These are phyloP conservation scores for Oncorhynchus clarkii DNA, from an alignment of 2,113 vertebrate genomes.

Conservation along the genomic window DNA sequence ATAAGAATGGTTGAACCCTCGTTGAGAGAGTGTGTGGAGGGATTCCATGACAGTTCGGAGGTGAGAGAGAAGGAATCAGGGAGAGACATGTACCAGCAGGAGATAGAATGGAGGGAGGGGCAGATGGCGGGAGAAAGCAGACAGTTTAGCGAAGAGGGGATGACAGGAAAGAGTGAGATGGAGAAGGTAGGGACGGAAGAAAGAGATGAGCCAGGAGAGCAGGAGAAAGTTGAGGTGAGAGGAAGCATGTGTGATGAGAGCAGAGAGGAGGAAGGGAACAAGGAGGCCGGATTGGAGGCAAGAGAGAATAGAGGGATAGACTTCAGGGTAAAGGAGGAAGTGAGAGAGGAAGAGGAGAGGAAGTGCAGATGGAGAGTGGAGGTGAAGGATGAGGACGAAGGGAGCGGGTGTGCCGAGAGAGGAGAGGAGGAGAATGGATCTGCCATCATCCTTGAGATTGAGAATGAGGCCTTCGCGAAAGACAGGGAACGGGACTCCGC, in stretches of 20 bases:
- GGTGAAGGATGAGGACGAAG: not conserved
- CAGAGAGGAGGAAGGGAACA: constrained; percentile 6
- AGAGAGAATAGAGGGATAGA: not conserved
- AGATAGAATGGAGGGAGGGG: constrained; percentile 42
- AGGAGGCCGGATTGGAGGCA: not conserved
- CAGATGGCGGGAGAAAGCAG: constrained; percentile 38
- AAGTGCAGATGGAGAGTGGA: not conserved
- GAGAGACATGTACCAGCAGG: constrained; percentile 54
- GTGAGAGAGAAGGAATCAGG: constrained; percentile 3
- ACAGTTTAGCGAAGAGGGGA: constrained; percentile 22
- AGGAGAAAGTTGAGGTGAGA: constrained; percentile 24
- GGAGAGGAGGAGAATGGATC: constrained; percentile 41
- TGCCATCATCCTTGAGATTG: constrained; percentile 69
- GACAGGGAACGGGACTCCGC: constrained; percentile 55
- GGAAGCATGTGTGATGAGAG: not conserved
- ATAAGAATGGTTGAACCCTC: not conserved
- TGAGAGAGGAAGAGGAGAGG: constrained; percentile 2
- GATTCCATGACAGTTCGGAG: not conserved
- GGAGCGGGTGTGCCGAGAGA: constrained; percentile 7
- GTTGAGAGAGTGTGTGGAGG: not conserved
- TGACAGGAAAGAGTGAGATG: not conserved
- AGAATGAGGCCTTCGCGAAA: constrained; percentile 79
- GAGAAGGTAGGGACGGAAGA: constrained; percentile 14
- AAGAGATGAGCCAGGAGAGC: not conserved
- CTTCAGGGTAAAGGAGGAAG: constrained; percentile 6